Evolutionary conservation across 2,113 vertebrate species (phyloP).

Genomic region (Mohoua ochrocephala): DNA sequence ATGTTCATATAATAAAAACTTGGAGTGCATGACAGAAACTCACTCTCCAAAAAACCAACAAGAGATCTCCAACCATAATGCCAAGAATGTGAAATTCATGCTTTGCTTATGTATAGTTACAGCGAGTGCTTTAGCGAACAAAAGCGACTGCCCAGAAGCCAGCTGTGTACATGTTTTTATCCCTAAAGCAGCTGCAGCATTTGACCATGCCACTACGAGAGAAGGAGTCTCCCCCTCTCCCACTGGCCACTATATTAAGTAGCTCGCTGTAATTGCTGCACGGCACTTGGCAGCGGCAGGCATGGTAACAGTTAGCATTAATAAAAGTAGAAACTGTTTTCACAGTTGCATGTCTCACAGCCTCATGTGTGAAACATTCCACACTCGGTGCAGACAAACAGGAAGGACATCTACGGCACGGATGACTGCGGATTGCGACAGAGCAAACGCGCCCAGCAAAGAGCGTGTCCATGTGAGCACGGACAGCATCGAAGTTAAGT

Average conservation of each 20-base stretch:
- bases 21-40: neutral
- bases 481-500: neutral
- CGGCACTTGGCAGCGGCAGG: conserved; percentile 48
- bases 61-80: neutral
- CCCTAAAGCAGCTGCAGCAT: conserved; percentile 47
- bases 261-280: conserved; percentile 16
- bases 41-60: neutral
- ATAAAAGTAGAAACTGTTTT: conserved; percentile 49
- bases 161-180: conserved; percentile 50
- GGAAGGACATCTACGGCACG: neutral
- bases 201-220: neutral
- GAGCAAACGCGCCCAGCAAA: neutral
- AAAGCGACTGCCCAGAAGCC: conserved; percentile 40
- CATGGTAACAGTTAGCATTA: conserved; percentile 45
- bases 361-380: conserved; percentile 6
- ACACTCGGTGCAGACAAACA: neutral
- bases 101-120: neutral
- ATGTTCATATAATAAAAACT: neutral
- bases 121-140: conserved; percentile 17
- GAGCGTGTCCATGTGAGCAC: neutral
- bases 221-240: conserved; percentile 16
- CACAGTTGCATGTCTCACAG: conserved; percentile 13
- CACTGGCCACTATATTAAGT: conserved; percentile 60
- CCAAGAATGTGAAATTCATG: neutral
- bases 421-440: neutral